Percentiles rank a stretch among this genome's conserved stretches.
phyloP scores from a whole-genome alignment of 2,113 vertebrate genomes.

The Melozone crissalis region DNA sequence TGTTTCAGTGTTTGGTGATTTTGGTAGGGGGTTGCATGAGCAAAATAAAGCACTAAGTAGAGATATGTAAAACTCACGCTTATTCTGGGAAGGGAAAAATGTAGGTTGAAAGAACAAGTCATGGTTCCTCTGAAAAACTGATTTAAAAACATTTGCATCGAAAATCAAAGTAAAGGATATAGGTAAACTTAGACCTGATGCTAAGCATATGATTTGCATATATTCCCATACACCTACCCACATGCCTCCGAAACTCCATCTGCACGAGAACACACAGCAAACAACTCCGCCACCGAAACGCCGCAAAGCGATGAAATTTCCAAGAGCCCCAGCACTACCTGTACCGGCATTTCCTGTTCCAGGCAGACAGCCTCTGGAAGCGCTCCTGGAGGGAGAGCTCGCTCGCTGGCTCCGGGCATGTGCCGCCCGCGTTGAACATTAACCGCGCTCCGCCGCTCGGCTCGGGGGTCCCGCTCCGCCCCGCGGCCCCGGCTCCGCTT shows the following conservation, averaged over 20 bases:
- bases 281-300: background rate
- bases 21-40: too few species aligned
- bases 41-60: background rate
- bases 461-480: background rate
- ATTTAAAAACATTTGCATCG: background rate
- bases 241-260: background rate
- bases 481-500: background rate
- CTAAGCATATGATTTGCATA: background rate
- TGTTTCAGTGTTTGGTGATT: background rate
- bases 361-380: background rate
- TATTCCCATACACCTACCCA: background rate
- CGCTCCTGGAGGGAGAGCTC: background rate
- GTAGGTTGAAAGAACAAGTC: background rate
- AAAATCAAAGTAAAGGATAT: background rate
- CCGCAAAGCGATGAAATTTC: background rate
- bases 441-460: background rate
- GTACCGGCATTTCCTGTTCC: slow-evolving; percentile 67
- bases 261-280: background rate
- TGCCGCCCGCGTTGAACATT: slow-evolving; percentile 39
- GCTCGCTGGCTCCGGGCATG: background rate
- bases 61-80: background rate
- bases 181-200: background rate
- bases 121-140: background rate
- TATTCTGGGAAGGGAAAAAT: background rate
- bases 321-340: slow-evolving; percentile 10